Evolutionary conservation across 2,113 vertebrate species (phyloP).

Genomic region (Phrynosoma platyrhinos): DNA sequence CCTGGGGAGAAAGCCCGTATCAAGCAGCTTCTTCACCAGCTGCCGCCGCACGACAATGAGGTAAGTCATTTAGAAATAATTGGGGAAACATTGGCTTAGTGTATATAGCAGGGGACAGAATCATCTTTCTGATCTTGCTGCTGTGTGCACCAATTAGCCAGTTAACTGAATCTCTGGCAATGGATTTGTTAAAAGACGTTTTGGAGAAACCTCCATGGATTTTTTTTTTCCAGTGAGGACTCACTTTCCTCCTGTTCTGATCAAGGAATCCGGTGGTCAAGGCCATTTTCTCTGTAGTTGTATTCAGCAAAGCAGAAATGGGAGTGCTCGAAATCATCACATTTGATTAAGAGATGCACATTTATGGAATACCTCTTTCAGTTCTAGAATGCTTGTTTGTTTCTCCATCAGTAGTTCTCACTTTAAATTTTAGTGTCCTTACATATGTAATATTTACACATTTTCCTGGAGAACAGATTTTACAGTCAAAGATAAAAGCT

Average conservation of each 20-base stretch:
- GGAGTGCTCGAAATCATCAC: neutral
- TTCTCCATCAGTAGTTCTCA: neutral
- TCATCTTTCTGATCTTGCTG: neutral
- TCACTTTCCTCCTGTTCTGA: neutral
- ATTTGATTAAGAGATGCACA: neutral
- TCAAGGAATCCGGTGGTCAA: neutral
- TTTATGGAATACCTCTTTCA: neutral
- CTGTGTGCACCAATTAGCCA: neutral
- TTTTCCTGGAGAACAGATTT: neutral
- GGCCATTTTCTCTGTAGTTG: neutral
- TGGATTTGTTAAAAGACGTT: conserved; percentile 1
- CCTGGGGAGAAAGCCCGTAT: conserved; percentile 96
- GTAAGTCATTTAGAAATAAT: conserved; percentile 76
- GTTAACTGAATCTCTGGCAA: neutral
- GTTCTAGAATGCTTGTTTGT: neutral
- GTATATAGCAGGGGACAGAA: neutral
- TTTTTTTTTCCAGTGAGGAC: neutral
- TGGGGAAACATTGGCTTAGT: neutral
- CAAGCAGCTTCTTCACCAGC: conserved; percentile 96
- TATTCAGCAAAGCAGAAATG: neutral
- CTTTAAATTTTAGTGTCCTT: neutral
- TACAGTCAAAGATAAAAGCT: neutral
- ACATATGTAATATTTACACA: neutral
- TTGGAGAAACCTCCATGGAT: neutral
- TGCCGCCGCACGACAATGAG: conserved; percentile 99